Percentiles rank a stretch among this genome's conserved stretches.
phyloP scores from a whole-genome alignment of 2,113 vertebrate species.

The Nematolebias whitei region DNA sequence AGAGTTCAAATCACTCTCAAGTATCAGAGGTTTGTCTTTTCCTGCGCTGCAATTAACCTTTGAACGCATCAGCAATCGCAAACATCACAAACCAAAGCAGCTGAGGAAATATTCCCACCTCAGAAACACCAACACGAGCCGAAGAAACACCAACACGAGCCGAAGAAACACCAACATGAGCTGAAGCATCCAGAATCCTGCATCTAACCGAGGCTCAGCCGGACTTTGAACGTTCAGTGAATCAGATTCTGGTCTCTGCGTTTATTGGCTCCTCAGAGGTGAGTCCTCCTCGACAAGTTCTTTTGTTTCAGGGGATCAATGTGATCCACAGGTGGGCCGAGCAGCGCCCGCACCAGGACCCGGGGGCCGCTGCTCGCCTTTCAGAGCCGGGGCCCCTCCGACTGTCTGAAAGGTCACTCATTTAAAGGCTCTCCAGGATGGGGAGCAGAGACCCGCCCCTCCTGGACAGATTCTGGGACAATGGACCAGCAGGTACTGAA shows the following conservation, averaged over 20 bases:
- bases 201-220: too few relatives aligned
- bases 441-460: slow-evolving; percentile 34
- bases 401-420: slow-evolving; percentile 74
- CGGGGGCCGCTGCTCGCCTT: slow-evolving; percentile 32
- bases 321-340: slow-evolving; percentile 62
- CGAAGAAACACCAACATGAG: too few relatives aligned
- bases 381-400: slow-evolving; percentile 46
- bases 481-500: slow-evolving; percentile 18
- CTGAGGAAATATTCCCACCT: too few relatives aligned
- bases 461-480: slow-evolving; percentile 10
- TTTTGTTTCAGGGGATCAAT: slow-evolving; percentile 77
- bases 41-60: not conserved
- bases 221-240: too few relatives aligned
- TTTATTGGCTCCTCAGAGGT: slow-evolving; percentile 36
- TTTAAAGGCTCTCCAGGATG: too few relatives aligned
- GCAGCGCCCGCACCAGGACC: slow-evolving; percentile 49
- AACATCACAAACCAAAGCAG: too few relatives aligned
- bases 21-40: too few relatives aligned
- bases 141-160: too few relatives aligned
- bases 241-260: not conserved
- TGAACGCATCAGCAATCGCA: too few relatives aligned
- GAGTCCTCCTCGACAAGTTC: slow-evolving; percentile 32
- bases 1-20: too few relatives aligned
- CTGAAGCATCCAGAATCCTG: too few relatives aligned
- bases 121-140: too few relatives aligned